A percentile compares a stretch with the other conserved stretches of the same genome.
Evolutionary conservation across 2,113 vertebrate species (phyloP).

Genomic region (Zapornia atra): DNA sequence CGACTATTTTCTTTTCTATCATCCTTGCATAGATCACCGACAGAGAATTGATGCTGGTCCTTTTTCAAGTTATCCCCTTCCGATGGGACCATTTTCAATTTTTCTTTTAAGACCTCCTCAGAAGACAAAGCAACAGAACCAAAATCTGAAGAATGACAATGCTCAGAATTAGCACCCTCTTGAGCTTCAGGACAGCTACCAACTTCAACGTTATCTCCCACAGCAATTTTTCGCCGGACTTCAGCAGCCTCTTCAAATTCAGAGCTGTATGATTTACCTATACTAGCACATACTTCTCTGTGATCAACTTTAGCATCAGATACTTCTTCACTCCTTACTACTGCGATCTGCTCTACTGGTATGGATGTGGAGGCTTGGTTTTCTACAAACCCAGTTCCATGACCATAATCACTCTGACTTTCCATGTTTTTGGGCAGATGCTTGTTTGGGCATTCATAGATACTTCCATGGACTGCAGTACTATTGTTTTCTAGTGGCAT

Average conservation of each 20-base stretch:
- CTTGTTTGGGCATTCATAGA: background rate
- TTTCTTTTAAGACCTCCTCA: constrained; percentile 30
- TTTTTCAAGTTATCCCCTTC: constrained; percentile 26
- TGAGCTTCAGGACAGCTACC: background rate
- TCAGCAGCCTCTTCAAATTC: constrained; percentile 1
- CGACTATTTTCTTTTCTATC: background rate
- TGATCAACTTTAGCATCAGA: background rate
- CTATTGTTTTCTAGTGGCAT: background rate
- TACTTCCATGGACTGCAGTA: background rate
- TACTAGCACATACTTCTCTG: background rate
- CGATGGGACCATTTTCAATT: background rate
- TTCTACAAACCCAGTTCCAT: background rate
- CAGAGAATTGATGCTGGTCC: background rate
- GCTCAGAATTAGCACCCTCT: background rate
- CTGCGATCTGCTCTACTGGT: background rate
- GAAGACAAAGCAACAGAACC: constrained; percentile 16
- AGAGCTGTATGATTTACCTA: background rate
- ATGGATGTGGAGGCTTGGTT: background rate
- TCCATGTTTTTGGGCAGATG: background rate
- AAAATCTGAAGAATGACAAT: constrained; percentile 14
- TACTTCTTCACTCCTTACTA: background rate
- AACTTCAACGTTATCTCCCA: background rate
- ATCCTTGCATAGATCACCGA: background rate
- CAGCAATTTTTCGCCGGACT: background rate
- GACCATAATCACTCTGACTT: background rate